phyloP scores from a whole-genome alignment of 2,888 invertebrate genomes.

The Lithophane semibrunnea region DNA sequence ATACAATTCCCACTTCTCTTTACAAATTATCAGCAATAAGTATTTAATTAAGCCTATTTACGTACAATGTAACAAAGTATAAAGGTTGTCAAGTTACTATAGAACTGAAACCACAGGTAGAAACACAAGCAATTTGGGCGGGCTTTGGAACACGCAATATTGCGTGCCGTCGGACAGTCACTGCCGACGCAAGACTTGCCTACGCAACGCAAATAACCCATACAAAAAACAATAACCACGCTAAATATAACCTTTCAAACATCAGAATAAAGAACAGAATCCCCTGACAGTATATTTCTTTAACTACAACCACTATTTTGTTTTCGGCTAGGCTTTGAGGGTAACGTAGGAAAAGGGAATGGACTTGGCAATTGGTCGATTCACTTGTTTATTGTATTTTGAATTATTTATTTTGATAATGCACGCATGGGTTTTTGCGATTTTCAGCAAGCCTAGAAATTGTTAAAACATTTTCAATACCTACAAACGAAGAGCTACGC shows the following conservation, averaged over 20 bases:
- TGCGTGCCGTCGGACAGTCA: slow-evolving; percentile 85
- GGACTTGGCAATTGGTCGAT: slow-evolving; percentile 73
- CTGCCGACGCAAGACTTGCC: slow-evolving; percentile 74
- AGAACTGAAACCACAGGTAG: slow-evolving; percentile 72
- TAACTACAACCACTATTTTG: slow-evolving; percentile 54
- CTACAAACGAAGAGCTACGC: background rate
- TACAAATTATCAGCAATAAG: slow-evolving; percentile 51
- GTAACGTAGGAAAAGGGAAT: slow-evolving; percentile 73
- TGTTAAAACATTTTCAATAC: slow-evolving; percentile 9
- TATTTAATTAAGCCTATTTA: slow-evolving; percentile 62
- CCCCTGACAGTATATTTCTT: slow-evolving; percentile 45
- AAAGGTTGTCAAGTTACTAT: slow-evolving; percentile 66
- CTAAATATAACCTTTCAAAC: slow-evolving; percentile 69
- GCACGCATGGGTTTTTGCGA: slow-evolving; percentile 67
- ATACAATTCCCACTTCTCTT: slow-evolving; percentile 23
- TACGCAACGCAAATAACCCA: slow-evolving; percentile 76
- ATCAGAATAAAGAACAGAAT: slow-evolving; percentile 65
- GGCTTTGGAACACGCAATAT: slow-evolving; percentile 82
- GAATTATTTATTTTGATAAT: slow-evolving; percentile 71
- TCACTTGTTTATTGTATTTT: slow-evolving; percentile 69
- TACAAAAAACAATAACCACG: slow-evolving; percentile 76
- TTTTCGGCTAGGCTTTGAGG: slow-evolving; percentile 63
- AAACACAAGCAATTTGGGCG: slow-evolving; percentile 72
- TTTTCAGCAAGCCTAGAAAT: slow-evolving; percentile 34
- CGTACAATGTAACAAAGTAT: slow-evolving; percentile 66